Base-by-base conservation (phyloP, 2,797 vertebrate genomes). In the Leuciscus waleckii region DNA sequence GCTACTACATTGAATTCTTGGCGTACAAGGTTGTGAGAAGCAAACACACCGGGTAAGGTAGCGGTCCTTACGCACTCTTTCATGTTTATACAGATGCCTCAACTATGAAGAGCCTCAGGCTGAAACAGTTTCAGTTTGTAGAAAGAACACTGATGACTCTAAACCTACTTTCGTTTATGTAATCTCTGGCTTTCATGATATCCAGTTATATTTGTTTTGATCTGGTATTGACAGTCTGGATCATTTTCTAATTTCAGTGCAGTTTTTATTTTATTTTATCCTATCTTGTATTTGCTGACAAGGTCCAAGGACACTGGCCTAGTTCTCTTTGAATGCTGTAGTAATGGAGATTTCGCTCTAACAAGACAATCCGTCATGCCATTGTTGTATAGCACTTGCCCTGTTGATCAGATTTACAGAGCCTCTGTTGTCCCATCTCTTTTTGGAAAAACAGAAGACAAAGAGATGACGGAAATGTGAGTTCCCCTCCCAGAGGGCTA, bases 371-470 rank as follows among this genome's bases (percentile, higher is more conserved):
- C 90, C 88, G 51, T 90, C 89, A 85, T 87, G 79, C 90, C 91
- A 90, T 86, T 88, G 90, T 61, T 87, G 56, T 54, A 65, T 14
- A 91, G 91, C 89, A 90, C 88, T 93, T 92, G 91, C 89, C 85
- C 90, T 92, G 93, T 94, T 92, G 90, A 92, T 95, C 93, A 92
- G 5, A 29, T 32, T 88, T 90, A 95, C 94, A 94, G 92, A 94
- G 93, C 92, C 89, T 89, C 92, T 93, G 91, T 93, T 95, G 94
- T 95, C 91, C 89, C 90, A 77, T 80, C 76, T 86, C 63, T 80
- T 88, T 90, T 92, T 91, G 91, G 91, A 89, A 90, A 90, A 94
- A 95, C 94, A 95, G 92, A 93, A 92, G 92, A 95, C 95, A 96
- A 95, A 87, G 88, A 81, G 82, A 91, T 93, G 94, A 95, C 92